These are phyloP conservation scores for Calliscelio sp. DNA, from an alignment of 2,888 invertebrate species.

Conservation along the genomic window DNA sequence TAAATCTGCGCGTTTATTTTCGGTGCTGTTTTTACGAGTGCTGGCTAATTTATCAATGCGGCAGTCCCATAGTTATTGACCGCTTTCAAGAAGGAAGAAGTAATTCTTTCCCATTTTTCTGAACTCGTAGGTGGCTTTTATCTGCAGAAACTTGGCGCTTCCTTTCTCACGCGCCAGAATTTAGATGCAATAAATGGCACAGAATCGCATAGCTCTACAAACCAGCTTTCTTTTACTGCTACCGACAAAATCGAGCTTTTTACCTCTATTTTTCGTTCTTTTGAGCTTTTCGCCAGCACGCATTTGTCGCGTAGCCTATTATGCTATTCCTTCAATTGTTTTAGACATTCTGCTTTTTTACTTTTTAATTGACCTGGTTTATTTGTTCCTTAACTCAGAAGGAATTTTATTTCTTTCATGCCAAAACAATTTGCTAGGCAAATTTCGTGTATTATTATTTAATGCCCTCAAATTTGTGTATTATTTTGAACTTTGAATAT, in stretches of 20 bases:
- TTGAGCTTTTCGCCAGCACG: neutral
- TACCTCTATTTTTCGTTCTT: constrained; percentile 16
- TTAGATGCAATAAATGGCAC: constrained; percentile 56
- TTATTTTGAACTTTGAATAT: too few species aligned
- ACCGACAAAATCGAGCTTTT: constrained; percentile 43
- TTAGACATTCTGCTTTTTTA: neutral
- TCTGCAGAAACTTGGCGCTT: constrained; percentile 54
- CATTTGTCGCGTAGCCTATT: constrained; percentile 20
- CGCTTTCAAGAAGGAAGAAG: constrained; percentile 22
- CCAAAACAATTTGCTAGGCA: too few species aligned
- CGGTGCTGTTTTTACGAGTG: constrained; percentile 17
- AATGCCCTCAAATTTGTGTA: too few species aligned
- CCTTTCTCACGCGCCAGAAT: constrained; percentile 49
- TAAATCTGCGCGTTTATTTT: too few species aligned
- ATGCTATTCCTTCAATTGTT: constrained; percentile 11
- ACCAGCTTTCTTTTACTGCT: constrained; percentile 52
- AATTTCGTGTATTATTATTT: too few species aligned
- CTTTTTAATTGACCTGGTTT: constrained; percentile 14
- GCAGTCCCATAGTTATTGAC: constrained; percentile 33
- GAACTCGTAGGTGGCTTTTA: constrained; percentile 54
- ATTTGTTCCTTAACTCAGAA: too few species aligned
- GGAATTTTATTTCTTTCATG: too few species aligned
- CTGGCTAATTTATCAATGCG: constrained; percentile 34
- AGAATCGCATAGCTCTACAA: constrained; percentile 30
- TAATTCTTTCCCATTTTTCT: constrained; percentile 37